These are phyloP conservation scores for Bothrops alternatus DNA, from an alignment of 2,797 vertebrate species.

Conservation along the genomic window DNA sequence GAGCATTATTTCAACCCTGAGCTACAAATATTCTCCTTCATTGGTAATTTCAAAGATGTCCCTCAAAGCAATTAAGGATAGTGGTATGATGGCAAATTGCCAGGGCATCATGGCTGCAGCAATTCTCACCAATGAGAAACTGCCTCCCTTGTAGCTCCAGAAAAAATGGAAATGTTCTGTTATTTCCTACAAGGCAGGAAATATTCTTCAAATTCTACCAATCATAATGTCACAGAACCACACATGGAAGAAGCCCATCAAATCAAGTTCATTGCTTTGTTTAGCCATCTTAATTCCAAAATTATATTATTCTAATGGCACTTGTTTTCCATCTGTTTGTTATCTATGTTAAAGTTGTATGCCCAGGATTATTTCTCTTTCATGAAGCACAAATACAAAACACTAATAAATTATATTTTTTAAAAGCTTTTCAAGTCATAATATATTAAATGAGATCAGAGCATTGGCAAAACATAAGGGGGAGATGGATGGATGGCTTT, in stretches of 20 bases:
- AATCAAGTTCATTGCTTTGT: neutral
- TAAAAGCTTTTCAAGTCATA: neutral
- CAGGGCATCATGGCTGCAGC: neutral
- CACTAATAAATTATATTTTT: neutral
- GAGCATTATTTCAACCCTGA: too few relatives aligned
- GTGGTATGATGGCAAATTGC: neutral
- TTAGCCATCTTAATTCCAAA: neutral
- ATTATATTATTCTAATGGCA: neutral
- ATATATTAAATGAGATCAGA: neutral
- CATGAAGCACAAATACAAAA: conserved; percentile 12
- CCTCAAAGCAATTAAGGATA: neutral
- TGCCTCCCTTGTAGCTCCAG: neutral
- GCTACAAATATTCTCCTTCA: too few relatives aligned
- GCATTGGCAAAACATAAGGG: neutral
- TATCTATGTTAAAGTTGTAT: neutral
- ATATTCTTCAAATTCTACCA: neutral
- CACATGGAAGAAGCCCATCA: neutral
- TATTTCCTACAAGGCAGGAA: neutral
- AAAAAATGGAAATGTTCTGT: neutral
- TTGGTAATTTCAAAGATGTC: neutral
- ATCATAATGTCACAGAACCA: neutral
- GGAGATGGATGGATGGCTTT: neutral
- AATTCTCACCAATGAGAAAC: neutral
- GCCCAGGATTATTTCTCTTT: neutral
- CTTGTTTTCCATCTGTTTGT: neutral